Evolutionary conservation across 2,888 invertebrate genomes (phyloP), one percentile per base, ranked within the genome.

Genomic region (Andrena camellia): DNA sequence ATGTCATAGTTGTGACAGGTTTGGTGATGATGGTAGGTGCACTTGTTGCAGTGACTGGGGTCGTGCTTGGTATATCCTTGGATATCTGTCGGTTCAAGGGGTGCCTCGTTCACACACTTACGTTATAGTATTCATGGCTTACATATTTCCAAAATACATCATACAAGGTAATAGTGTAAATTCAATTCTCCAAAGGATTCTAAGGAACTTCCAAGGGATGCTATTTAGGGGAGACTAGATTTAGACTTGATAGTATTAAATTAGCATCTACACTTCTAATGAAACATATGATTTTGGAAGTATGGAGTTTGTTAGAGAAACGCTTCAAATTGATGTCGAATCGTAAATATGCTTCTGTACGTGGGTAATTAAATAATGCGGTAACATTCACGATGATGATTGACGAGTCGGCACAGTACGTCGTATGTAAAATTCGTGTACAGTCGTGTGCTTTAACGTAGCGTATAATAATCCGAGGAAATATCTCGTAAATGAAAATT

Each of bases 41-140:
- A 89, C 93, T 92, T 91, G 94, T 92, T 92, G 94, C 92, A 92
- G 94, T 93, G 92, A 93, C 93, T 92, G 92, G 93, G 92, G 93
- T 94, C 89, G 94, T 93, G 92, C 93, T 94, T 91, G 94, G 90
- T 91, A 94, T 92, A 92, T 95, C 95, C 95, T 95, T 95, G 95
- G 94, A 94, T 94, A 95, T 95, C 95, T 95, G 95, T 94, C 95
- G 94, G 93, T 93, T 93, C 92, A 93, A 93, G 91, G 92, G 92
- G 92, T 91, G 92, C 91, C 92, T 89, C 91, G 91, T 93, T 93
- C 93, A 93, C 93, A 92, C 93, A 91, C 86, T 86, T 86, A 84
- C 83, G 74, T 86, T 79, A 86, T 81, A 86, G 87, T 86, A 82
- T 85, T 84, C 69, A 83, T 81, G 81, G 80, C 75, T 86, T 87